Conservation (phyloP, 2,113 vertebrate species). For the Martes martes region DNA sequence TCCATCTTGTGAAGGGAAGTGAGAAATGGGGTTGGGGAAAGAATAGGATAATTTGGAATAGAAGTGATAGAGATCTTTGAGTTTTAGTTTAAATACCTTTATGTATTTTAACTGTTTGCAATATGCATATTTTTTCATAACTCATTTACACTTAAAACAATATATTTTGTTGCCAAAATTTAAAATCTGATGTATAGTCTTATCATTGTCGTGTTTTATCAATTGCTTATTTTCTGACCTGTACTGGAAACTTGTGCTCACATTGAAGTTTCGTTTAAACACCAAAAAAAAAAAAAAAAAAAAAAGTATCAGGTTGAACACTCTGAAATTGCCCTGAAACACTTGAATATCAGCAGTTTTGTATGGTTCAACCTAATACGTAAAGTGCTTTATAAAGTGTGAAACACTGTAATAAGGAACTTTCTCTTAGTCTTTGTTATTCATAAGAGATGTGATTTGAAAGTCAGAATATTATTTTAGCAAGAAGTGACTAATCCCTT, state of each 20-base stretch:
- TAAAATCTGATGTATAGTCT: neutral
- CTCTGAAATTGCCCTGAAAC: constrained; percentile 17
- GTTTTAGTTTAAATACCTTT: neutral
- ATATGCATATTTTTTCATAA: neutral
- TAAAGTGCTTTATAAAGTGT: constrained; percentile 24
- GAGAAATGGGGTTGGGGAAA: neutral
- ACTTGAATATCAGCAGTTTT: constrained; percentile 13
- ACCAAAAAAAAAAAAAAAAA: neutral
- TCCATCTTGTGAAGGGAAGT: neutral
- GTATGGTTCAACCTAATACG: neutral
- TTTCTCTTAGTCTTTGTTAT: neutral
- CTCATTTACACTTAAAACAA: constrained; percentile 15
- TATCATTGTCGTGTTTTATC: neutral
- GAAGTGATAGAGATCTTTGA: neutral
- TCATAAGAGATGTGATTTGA: constrained; percentile 34
- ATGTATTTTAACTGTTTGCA: constrained; percentile 12
- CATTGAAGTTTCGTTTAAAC: neutral
- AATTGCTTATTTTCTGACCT: neutral
- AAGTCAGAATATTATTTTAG: constrained; percentile 50
- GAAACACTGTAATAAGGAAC: constrained; percentile 17
- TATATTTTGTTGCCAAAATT: neutral
- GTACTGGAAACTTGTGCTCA: neutral
- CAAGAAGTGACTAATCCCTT: constrained; percentile 17
- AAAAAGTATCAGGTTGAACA: neutral
- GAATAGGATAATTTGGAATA: neutral